A percentile compares a stretch with the other conserved stretches of the same genome.
phyloP scores from a whole-genome alignment of 2,113 vertebrate species.

The Erinaceus europaeus region DNA sequence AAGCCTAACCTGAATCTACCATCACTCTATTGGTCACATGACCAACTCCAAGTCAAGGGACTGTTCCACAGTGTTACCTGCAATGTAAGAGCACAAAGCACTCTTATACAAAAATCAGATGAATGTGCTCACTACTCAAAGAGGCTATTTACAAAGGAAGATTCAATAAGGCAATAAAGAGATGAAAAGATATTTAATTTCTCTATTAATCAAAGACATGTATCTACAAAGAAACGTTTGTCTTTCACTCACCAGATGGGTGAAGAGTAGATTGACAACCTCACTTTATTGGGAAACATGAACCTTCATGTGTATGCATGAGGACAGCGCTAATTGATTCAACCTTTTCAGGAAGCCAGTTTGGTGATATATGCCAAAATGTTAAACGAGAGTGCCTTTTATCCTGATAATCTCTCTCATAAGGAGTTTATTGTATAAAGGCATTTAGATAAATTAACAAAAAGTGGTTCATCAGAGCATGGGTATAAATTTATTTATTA shows the following conservation, averaged over 20 bases:
- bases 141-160: neutral
- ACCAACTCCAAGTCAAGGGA: neutral
- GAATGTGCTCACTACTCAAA: neutral
- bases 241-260: neutral
- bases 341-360: slow-evolving; percentile 22
- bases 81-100: neutral
- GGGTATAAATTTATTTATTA: neutral
- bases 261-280: slow-evolving; percentile 8
- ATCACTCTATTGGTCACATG: neutral
- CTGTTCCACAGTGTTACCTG: too few relatives aligned
- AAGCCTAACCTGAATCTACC: neutral
- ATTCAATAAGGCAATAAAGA: neutral
- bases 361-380: neutral
- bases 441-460: neutral
- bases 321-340: neutral
- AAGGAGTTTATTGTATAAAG: neutral
- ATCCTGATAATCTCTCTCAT: neutral
- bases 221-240: neutral
- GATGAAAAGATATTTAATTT: neutral
- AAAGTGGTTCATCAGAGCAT: neutral
- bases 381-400: neutral
- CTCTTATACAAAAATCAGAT: neutral
- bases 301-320: accelerated
- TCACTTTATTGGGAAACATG: neutral
- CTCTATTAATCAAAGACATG: neutral